These are phyloP conservation scores for Ptyas mucosa DNA, from an alignment of 2,113 vertebrate species.

Conservation along the genomic window DNA sequence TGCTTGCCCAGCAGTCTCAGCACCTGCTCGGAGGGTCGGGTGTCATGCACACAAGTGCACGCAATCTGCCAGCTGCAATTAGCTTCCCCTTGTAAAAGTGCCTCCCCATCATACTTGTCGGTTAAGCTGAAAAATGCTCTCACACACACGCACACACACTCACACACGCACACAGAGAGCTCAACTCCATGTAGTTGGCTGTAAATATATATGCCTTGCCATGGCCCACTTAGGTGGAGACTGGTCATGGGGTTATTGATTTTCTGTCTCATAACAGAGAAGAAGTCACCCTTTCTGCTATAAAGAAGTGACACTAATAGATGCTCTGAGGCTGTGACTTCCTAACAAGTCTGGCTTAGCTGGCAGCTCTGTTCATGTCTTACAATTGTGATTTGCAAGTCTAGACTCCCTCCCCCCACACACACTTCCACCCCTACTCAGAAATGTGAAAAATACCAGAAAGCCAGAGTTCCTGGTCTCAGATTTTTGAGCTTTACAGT, in stretches of 20 bases:
- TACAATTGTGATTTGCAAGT: slow-evolving; percentile 51
- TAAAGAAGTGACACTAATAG: slow-evolving; percentile 58
- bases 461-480: slow-evolving; percentile 40
- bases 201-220: not conserved
- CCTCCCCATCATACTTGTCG: not conserved
- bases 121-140: slow-evolving; percentile 15
- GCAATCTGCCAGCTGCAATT: slow-evolving; percentile 7
- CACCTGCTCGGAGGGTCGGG: not conserved
- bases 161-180: not conserved
- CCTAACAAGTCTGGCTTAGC: slow-evolving; percentile 56
- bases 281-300: slow-evolving; percentile 56
- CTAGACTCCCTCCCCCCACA: slow-evolving; percentile 11
- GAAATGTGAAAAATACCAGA: not conserved
- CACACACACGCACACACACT: not conserved
- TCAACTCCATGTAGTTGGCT: slow-evolving; percentile 11
- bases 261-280: slow-evolving; percentile 48
- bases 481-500: slow-evolving; percentile 42
- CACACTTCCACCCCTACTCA: slow-evolving; percentile 22
- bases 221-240: slow-evolving; percentile 5
- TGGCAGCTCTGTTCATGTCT: slow-evolving; percentile 53
- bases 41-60: not conserved
- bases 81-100: not conserved
- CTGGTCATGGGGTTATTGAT: slow-evolving; percentile 36
- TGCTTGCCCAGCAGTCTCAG: not conserved
- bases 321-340: slow-evolving; percentile 51